phyloP scores from a whole-genome alignment of 1,140 invertebrate genomes.

The Drosophila bifasciata region DNA sequence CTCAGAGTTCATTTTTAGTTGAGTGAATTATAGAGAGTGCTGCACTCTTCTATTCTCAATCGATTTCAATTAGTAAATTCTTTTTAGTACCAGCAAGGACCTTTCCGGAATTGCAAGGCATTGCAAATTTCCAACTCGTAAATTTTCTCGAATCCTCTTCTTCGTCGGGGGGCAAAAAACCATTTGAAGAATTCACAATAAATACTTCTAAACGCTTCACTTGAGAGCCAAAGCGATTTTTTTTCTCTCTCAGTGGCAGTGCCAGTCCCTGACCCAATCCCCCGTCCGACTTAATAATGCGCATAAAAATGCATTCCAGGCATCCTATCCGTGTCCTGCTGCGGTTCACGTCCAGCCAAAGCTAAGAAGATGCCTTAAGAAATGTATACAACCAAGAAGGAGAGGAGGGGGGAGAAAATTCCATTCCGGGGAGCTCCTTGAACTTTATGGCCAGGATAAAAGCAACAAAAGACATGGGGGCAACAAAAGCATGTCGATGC shows the following conservation, averaged over 20 bases:
- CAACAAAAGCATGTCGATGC: slow-evolving; percentile 59
- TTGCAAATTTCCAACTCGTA: slow-evolving; percentile 21
- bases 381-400: slow-evolving; percentile 7
- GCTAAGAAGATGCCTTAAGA: slow-evolving; percentile 12
- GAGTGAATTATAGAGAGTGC: too few species aligned
- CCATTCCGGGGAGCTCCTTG: slow-evolving; percentile 50
- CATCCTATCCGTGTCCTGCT: slow-evolving; percentile 9
- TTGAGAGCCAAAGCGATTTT: slow-evolving; percentile 50
- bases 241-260: neutral
- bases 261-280: neutral
- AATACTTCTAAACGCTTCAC: slow-evolving; percentile 33
- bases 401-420: neutral
- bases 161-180: slow-evolving; percentile 1
- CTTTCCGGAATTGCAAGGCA: slow-evolving; percentile 4
- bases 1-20: too few species aligned
- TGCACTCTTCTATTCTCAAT: too few species aligned
- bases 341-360: slow-evolving; percentile 5
- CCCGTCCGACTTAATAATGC: slow-evolving; percentile 45
- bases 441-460: slow-evolving; percentile 58
- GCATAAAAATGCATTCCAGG: slow-evolving; percentile 53
- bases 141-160: neutral
- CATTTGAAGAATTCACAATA: slow-evolving; percentile 39
- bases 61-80: too few species aligned
- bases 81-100: neutral
- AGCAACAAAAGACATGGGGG: slow-evolving; percentile 21